Conservation (phyloP, 2,888 invertebrate species). For the Portevinia maculata region DNA sequence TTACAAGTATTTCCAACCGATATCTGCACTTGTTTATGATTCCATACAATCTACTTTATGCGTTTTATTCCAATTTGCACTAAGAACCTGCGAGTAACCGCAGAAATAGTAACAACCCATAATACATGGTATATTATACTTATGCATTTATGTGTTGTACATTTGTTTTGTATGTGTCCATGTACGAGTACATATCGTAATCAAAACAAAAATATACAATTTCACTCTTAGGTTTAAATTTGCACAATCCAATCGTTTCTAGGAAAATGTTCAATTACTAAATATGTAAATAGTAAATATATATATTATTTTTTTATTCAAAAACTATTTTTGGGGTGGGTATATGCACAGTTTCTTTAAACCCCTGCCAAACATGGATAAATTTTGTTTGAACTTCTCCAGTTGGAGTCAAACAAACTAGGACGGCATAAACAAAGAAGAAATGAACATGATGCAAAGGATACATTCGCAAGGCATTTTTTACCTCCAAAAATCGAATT, state of each 20-base stretch:
- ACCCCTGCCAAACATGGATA: too few relatives aligned
- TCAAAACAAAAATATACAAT: conserved; percentile 49
- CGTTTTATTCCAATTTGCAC: conserved; percentile 18
- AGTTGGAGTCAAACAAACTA: too few relatives aligned
- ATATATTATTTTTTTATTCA: not conserved
- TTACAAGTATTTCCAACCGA: conserved; percentile 19
- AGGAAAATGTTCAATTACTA: not conserved
- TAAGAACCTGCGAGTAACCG: conserved; percentile 33
- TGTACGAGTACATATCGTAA: conserved; percentile 18
- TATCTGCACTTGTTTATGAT: conserved; percentile 19
- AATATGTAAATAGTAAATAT: too few relatives aligned
- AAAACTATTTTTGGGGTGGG: not conserved
- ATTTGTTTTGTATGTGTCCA: conserved; percentile 7
- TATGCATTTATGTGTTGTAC: conserved; percentile 6
- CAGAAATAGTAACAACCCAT: conserved; percentile 42
- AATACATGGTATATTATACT: not conserved
- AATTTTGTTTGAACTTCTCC: too few relatives aligned
- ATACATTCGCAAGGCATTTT: too few relatives aligned
- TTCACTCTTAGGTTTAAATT: conserved; percentile 36
- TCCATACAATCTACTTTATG: conserved; percentile 6
- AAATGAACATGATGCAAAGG: too few relatives aligned
- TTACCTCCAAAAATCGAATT: too few relatives aligned
- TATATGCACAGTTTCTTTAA: too few relatives aligned
- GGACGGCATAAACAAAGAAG: too few relatives aligned
- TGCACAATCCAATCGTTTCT: conserved; percentile 10